Percentiles rank a stretch among this genome's conserved stretches.
These are phyloP conservation scores for Zygothrica quintamaculata DNA, from an alignment of 2,888 invertebrate species.

Conservation along the genomic window DNA sequence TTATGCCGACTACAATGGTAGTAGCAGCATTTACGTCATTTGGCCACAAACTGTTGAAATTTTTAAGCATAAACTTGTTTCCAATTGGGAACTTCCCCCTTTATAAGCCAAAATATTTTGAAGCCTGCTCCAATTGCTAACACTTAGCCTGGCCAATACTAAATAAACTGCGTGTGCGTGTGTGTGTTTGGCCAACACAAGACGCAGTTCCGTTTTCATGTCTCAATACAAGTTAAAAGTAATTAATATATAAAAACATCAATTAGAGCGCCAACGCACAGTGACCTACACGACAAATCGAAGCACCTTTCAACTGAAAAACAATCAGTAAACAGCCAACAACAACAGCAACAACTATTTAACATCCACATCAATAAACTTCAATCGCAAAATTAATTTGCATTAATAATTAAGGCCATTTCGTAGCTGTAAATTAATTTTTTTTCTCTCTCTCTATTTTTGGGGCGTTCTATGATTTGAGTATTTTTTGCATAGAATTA, in stretches of 20 bases:
- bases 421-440: constrained; percentile 24
- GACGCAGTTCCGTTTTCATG: constrained; percentile 67
- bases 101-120: too few relatives aligned
- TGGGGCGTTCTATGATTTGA: constrained; percentile 65
- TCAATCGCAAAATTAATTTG: constrained; percentile 69
- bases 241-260: constrained; percentile 72
- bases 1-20: constrained; percentile 37
- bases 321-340: too few relatives aligned
- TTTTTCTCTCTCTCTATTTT: too few relatives aligned
- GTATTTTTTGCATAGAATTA: constrained; percentile 45
- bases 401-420: constrained; percentile 74
- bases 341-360: constrained; percentile 32
- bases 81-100: constrained; percentile 52
- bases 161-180: constrained; percentile 3
- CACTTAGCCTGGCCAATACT: constrained; percentile 14
- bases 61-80: constrained; percentile 44
- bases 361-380: constrained; percentile 54
- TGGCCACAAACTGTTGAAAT: constrained; percentile 32
- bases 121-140: constrained; percentile 58
- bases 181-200: constrained; percentile 26
- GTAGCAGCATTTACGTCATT: constrained; percentile 55
- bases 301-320: constrained; percentile 42
- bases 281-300: constrained; percentile 65
- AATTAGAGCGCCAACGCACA: constrained; percentile 75
- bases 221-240: constrained; percentile 25